A percentile compares a stretch with the other conserved stretches of the same genome.
Evolutionary conservation across 2,888 invertebrate genomes (phyloP).

Genomic region (Dryomyza anilis): DNA sequence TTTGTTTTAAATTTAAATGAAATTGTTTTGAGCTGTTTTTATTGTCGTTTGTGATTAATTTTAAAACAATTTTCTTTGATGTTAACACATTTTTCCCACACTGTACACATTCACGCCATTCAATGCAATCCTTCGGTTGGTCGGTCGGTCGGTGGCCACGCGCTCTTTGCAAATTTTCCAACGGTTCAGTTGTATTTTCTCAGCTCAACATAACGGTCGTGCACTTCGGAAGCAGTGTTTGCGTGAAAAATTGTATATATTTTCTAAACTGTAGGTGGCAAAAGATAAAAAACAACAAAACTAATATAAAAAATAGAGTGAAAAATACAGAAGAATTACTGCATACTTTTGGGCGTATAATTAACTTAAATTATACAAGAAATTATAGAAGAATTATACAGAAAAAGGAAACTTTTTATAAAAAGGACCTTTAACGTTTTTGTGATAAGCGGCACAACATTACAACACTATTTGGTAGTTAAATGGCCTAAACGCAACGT

Average conservation of each 20-base stretch:
- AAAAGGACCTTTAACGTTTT: background rate
- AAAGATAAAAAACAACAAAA: no score
- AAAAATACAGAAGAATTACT: no score
- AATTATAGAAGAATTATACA: background rate
- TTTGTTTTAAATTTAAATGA: no score
- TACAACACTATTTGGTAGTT: background rate
- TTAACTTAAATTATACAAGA: background rate
- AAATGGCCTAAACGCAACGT: constrained; percentile 41
- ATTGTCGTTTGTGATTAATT: no score
- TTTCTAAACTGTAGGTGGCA: no score
- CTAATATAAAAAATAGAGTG: no score
- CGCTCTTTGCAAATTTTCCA: constrained; percentile 35
- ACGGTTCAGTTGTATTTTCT: constrained; percentile 52
- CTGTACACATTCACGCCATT: background rate
- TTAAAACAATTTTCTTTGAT: no score
- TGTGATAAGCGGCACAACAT: background rate
- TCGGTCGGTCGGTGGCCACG: constrained; percentile 33
- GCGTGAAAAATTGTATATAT: no score
- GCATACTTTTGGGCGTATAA: background rate
- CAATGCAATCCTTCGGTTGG: constrained; percentile 13
- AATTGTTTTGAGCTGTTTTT: no score
- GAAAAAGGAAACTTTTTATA: background rate
- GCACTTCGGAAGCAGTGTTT: constrained; percentile 38
- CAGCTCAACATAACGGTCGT: constrained; percentile 50
- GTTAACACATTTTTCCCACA: background rate